Base-by-base conservation (phyloP, 2,113 vertebrate genomes). In the Nannobrachium achirus region DNA sequence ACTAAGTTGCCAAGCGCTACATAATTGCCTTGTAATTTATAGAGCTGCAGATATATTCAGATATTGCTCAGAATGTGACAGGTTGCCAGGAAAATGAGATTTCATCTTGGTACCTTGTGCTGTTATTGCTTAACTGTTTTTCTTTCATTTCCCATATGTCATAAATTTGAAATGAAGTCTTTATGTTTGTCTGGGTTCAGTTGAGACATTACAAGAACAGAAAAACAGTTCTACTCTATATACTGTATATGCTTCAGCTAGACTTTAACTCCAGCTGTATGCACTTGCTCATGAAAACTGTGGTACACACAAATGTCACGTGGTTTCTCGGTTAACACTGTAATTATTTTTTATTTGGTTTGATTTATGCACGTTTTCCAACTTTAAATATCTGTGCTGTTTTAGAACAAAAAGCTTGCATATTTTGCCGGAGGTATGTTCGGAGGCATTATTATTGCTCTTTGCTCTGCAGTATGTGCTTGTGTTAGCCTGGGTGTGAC, bases 401-500 rank as follows among this genome's bases (percentile, higher is more conserved):
- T 33, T 33, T 33, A 33, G 6, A 33, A 33, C 25, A 33, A 33
- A 33, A 33, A 33, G 25, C 3, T 2, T 33, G 25, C 6, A 33
- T 3, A 4, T 25, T n/a, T n/a, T n/a, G n/a, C 1, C 4, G 20
- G 1, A 25, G 20, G 15, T 15, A 10, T 10, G 16, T 62, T 7
- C 1, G 52, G 10, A 10, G 40, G 46, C 53, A 61, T 73, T 46
- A 6, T 8, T 10, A 25, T 7, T 16, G 33, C 42, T 64, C 2
- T 5, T 0, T 0, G 16, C 56, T 10, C 25, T 45, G 6, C 25
- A 33, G 25, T 33, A 19, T 40, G 14, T 63, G 56, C 48, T 44
- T 62, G 46, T 55, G 51, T 67, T 71, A 42, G 56, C 72, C 51
- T 69, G 11, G 3, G 71, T 83, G 75, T 83, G 80, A 66, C 50